These are phyloP conservation scores for Promerops cafer DNA, from an alignment of 2,113 vertebrate species.

Conservation along the genomic window DNA sequence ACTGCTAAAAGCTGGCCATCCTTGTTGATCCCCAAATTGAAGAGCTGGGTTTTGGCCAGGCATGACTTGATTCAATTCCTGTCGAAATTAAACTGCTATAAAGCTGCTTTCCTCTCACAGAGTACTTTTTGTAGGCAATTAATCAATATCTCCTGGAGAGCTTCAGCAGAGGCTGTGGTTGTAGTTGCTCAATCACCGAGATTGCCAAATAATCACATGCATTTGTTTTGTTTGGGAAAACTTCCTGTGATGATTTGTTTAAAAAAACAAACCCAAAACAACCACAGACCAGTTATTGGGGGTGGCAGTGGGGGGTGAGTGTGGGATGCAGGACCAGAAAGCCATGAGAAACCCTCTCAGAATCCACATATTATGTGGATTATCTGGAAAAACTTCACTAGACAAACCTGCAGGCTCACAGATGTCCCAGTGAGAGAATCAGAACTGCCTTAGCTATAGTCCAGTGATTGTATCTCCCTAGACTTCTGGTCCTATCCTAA, in stretches of 20 bases:
- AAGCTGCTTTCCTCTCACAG: background rate
- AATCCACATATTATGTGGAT: background rate
- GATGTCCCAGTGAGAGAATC: background rate
- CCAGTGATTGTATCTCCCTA: background rate
- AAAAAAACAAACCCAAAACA: background rate
- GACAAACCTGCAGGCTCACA: background rate
- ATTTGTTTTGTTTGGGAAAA: background rate
- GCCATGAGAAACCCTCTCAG: background rate
- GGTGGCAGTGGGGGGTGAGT: background rate
- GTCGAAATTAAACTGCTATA: background rate
- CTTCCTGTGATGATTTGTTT: background rate
- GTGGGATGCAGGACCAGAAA: background rate
- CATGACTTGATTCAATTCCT: background rate
- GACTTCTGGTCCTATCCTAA: background rate
- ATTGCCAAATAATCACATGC: background rate
- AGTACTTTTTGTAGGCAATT: background rate
- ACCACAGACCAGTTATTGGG: background rate
- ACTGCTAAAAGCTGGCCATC: background rate
- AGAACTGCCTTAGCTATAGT: background rate
- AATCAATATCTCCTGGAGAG: background rate
- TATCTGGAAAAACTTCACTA: background rate
- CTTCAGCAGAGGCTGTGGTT: background rate
- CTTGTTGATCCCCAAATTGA: background rate
- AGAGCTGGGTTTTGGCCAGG: background rate
- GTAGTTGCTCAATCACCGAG: background rate